These are phyloP conservation scores for Paramuricea clavata DNA, from an alignment of 92 coral and sea anemone species.

Conservation along the genomic window DNA sequence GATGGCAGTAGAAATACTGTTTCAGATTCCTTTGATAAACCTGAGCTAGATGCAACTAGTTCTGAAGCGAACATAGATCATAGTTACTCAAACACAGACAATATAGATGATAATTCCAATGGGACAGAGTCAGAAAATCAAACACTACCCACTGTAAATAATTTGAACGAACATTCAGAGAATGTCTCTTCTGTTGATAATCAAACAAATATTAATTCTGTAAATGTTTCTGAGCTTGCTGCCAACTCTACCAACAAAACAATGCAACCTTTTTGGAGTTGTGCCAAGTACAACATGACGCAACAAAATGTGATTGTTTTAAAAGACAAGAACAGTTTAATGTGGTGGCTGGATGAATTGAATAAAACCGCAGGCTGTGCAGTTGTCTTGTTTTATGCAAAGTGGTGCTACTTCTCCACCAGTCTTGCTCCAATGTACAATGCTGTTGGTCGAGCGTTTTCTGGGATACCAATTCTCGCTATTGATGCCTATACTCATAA, in stretches of 20 bases:
- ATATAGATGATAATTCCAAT: no score
- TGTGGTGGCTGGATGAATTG: conserved; percentile 18
- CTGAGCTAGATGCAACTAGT: neutral
- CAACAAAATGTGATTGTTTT: conserved; percentile 27
- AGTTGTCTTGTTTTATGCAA: conserved; percentile 91
- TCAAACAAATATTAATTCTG: neutral
- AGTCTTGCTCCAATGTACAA: conserved; percentile 89
- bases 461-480: conserved; percentile 86
- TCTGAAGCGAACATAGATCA: neutral
- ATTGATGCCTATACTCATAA: conserved; percentile 87
- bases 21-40: neutral
- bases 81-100: no score
- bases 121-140: no score
- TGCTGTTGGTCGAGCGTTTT: conserved; percentile 87
- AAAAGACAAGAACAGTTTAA: conserved; percentile 25
- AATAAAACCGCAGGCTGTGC: conserved; percentile 74
- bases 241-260: neutral
- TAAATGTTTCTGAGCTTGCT: neutral
- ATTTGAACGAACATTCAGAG: neutral
- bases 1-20: neutral
- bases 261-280: conserved; percentile 1
- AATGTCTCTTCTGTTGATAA: neutral
- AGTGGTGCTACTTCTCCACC: conserved; percentile 87
- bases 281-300: neutral
- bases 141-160: no score